Evolutionary conservation across 2,113 vertebrate species (phyloP).

Genomic region (Psophia crepitans): DNA sequence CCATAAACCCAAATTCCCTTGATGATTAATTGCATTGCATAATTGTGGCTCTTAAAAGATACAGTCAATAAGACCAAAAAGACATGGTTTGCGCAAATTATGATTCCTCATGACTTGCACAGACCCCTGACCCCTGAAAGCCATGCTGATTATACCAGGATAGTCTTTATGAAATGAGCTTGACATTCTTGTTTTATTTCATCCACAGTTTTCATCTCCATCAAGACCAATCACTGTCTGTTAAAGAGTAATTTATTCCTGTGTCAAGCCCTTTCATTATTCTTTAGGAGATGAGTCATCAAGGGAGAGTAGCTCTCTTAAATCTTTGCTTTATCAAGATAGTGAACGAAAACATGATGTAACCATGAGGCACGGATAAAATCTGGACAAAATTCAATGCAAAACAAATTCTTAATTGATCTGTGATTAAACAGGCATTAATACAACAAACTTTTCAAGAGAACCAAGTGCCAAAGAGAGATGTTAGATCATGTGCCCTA

Average conservation of each 20-base stretch:
- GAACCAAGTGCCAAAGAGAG: not conserved
- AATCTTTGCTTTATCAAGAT: not conserved
- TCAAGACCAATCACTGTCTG: not conserved
- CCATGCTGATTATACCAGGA: not conserved
- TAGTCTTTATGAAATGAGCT: not conserved
- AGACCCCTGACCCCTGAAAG: not conserved
- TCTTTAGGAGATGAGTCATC: constrained; percentile 2
- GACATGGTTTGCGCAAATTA: not conserved
- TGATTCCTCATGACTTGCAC: not conserved
- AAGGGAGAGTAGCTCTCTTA: not conserved
- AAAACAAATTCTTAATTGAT: not conserved
- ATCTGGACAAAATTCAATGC: not conserved
- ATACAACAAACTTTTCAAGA: not conserved
- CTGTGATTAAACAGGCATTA: not conserved
- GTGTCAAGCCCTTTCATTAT: not conserved
- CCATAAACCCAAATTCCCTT: not conserved
- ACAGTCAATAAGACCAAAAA: not conserved
- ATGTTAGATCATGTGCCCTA: not conserved
- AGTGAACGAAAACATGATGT: not conserved
- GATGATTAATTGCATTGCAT: not conserved
- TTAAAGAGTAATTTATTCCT: not conserved
- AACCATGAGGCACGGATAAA: not conserved
- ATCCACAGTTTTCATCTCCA: not conserved
- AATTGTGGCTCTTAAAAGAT: not conserved
- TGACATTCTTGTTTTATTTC: not conserved